phyloP scores from a whole-genome alignment of 2,888 invertebrate species.

The Scaptomyza tumidula region DNA sequence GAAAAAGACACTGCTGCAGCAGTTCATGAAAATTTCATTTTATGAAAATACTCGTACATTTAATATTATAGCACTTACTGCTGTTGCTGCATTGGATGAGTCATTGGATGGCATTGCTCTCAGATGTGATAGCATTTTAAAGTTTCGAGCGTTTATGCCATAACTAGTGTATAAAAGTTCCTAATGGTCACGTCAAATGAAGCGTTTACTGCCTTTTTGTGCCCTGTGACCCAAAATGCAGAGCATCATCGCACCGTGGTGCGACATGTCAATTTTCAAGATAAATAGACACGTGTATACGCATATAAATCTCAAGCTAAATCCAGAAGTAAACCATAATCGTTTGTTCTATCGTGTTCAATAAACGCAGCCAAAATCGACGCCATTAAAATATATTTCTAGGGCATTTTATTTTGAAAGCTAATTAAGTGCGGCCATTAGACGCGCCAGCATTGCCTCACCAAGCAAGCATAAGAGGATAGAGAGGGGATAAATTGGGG shows the following conservation, averaged over 20 bases:
- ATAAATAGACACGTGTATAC: slow-evolving; percentile 5
- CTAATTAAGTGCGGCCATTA: slow-evolving; percentile 69
- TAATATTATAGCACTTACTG: slow-evolving; percentile 30
- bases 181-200: slow-evolving; percentile 49
- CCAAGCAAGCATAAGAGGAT: neutral
- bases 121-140: slow-evolving; percentile 47
- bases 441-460: slow-evolving; percentile 25
- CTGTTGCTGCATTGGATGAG: slow-evolving; percentile 19
- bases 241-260: slow-evolving; percentile 50
- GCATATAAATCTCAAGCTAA: slow-evolving; percentile 35
- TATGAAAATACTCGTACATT: slow-evolving; percentile 46
- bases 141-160: slow-evolving; percentile 54
- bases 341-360: slow-evolving; percentile 45
- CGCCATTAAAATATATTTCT: slow-evolving; percentile 65
- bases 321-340: slow-evolving; percentile 44
- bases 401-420: slow-evolving; percentile 65
- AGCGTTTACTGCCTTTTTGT: slow-evolving; percentile 39
- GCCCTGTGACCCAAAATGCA: slow-evolving; percentile 5
- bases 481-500: neutral
- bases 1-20: neutral
- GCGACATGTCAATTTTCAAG: slow-evolving; percentile 5
- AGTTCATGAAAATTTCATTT: slow-evolving; percentile 65
- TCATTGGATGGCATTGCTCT: slow-evolving; percentile 23
- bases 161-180: slow-evolving; percentile 56
- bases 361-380: slow-evolving; percentile 44